Conservation (phyloP, 2,113 vertebrate species). For the Mus spicilegus region DNA sequence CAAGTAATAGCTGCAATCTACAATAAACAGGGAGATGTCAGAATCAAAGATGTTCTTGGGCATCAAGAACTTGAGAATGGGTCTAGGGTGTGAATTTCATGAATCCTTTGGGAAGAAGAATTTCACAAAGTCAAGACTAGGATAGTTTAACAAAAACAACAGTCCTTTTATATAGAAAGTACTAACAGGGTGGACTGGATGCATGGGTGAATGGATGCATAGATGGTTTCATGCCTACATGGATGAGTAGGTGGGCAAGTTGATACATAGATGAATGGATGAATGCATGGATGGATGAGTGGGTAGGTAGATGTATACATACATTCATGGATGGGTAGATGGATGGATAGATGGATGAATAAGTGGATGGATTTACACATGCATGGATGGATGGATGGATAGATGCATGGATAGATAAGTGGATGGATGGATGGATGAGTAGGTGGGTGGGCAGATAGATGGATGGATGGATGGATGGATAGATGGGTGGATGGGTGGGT, state of each 20-base stretch:
- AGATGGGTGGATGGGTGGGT: neutral
- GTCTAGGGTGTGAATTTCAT: neutral
- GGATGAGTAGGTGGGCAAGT: neutral
- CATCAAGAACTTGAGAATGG: conserved; percentile 17
- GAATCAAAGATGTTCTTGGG: neutral
- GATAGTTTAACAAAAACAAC: neutral
- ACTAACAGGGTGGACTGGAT: neutral
- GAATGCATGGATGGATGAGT: neutral
- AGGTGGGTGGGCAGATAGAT: neutral
- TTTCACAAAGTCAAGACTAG: neutral
- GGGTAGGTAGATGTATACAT: too few relatives aligned
- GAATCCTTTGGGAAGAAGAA: conserved; percentile 10
- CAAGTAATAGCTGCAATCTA: neutral
- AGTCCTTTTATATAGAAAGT: neutral
- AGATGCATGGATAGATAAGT: neutral
- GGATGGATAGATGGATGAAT: neutral
- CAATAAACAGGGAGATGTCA: neutral
- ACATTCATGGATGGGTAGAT: neutral
- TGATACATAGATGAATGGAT: too few relatives aligned
- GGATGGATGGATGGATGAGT: neutral
- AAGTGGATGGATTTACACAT: neutral
- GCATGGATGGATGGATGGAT: neutral
- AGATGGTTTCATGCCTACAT: neutral
- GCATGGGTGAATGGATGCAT: neutral
- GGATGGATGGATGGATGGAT: neutral